These are phyloP conservation scores for Felis catus DNA, from an alignment of 2,113 vertebrate species.

Conservation along the genomic window F.catus_Fca126_mat1.0 CM031416.1:100069001-100069500, in stretches of 20 bases:
- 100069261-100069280: conserved; percentile 34
- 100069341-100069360: neutral
- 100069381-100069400: neutral
- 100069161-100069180: neutral
- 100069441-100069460: conserved; percentile 12
- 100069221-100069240: neutral
- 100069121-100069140: conserved; percentile 23
- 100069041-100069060: neutral
- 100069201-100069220: neutral
- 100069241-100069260: conserved; percentile 6
- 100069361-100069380: conserved; percentile 27
- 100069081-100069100: neutral
- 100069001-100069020: no score
- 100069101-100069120: neutral
- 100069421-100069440: conserved; percentile 30
- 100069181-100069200: neutral
- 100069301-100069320: neutral
- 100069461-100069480: conserved; percentile 34
- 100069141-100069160: neutral
- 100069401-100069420: neutral
- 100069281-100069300: neutral
- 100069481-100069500: neutral
- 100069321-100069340: neutral
- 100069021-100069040: no score
- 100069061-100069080: neutral